Conservation (phyloP, 2,797 vertebrate genomes). For the Sebastes itinus region DNA sequence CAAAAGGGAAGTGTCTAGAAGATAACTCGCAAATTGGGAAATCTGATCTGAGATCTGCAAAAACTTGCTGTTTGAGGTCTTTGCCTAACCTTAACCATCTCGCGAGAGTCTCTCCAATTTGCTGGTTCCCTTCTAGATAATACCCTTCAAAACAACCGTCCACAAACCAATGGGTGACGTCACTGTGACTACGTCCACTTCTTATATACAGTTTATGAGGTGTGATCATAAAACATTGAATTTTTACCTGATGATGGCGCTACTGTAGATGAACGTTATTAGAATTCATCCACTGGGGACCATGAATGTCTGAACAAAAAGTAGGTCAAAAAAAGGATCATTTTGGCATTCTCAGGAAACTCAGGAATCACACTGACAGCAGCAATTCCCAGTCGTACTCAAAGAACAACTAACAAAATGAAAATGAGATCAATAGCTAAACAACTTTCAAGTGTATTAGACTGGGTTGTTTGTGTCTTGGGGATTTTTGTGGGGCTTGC, state of each 20-base stretch:
- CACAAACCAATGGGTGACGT: too few relatives aligned
- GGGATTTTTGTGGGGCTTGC: constrained; percentile 53
- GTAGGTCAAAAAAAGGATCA: neutral
- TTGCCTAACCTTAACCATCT: too few relatives aligned
- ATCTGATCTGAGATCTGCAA: too few relatives aligned
- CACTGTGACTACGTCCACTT: too few relatives aligned
- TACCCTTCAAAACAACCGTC: too few relatives aligned
- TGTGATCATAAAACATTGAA: neutral
- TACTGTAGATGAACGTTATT: neutral
- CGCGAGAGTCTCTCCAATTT: too few relatives aligned
- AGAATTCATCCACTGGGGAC: neutral
- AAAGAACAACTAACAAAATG: neutral
- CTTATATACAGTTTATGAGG: too few relatives aligned
- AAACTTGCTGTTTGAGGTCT: too few relatives aligned
- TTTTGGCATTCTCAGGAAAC: neutral
- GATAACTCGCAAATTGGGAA: too few relatives aligned
- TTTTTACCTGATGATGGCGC: neutral
- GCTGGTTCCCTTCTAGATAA: too few relatives aligned
- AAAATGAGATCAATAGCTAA: constrained; percentile 14
- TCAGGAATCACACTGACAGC: neutral
- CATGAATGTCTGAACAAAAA: neutral
- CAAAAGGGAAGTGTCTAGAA: too few relatives aligned
- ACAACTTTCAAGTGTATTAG: constrained; percentile 1
- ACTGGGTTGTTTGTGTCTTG: constrained; percentile 44
- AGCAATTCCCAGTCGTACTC: neutral